Conservation (phyloP, 2,113 vertebrate species). For the Porphyrio hochstetteri region DNA sequence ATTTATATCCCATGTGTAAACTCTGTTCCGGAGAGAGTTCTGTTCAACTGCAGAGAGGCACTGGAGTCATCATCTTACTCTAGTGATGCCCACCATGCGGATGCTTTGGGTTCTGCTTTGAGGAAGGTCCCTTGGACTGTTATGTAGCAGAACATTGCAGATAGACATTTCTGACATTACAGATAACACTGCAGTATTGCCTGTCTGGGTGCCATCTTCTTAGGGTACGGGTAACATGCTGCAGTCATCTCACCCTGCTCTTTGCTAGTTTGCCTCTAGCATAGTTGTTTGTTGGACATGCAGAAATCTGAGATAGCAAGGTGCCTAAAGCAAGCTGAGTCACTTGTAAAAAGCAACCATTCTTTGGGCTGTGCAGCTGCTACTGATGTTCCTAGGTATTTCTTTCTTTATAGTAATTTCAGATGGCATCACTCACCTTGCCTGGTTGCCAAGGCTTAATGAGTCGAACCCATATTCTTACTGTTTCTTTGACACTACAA, state of each 20-base stretch:
- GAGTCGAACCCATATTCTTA: not conserved
- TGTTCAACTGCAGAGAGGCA: not conserved
- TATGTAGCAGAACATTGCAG: not conserved
- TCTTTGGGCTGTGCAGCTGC: not conserved
- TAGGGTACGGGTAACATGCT: not conserved
- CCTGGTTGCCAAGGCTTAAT: not conserved
- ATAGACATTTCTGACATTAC: not conserved
- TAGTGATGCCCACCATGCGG: not conserved
- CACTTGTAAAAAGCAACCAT: not conserved
- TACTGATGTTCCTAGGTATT: not conserved
- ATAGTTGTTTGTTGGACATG: not conserved
- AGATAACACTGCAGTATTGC: not conserved
- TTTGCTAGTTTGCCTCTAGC: not conserved
- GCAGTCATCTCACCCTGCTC: not conserved
- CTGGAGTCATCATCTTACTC: not conserved
- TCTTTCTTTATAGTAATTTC: not conserved
- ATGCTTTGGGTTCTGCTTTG: not conserved
- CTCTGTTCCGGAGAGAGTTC: not conserved
- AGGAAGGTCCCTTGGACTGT: not conserved
- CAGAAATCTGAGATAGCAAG: not conserved
- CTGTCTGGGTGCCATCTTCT: not conserved
- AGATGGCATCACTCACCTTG: not conserved
- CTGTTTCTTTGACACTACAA: not conserved
- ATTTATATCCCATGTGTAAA: slow-evolving; percentile 11
- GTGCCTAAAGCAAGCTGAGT: not conserved